Evolutionary conservation across 2,797 vertebrate species (phyloP).

Genomic region (Leuciscus waleckii): DNA sequence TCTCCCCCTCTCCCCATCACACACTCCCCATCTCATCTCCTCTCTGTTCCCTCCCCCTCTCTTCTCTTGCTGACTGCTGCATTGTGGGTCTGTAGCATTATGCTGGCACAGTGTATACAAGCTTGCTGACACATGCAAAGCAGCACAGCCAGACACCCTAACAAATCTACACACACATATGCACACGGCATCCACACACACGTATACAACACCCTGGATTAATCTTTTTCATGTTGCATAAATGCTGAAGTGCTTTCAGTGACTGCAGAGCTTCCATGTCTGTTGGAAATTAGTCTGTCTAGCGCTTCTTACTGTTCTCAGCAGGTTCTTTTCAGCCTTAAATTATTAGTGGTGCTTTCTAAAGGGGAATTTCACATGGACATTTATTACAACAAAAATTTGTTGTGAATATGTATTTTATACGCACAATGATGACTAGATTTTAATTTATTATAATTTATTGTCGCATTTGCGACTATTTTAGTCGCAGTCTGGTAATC

Average conservation of each 20-base stretch:
- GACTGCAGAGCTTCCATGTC: conserved; percentile 7
- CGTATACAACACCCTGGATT: background rate
- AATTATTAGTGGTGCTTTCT: conserved; percentile 6
- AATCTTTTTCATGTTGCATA: conserved; percentile 37
- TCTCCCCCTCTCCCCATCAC: conserved; percentile 13
- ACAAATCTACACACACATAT: conserved; percentile 47
- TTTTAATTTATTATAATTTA: too few relatives aligned
- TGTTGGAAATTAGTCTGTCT: conserved; percentile 5
- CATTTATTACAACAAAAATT: background rate
- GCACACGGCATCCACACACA: conserved; percentile 49
- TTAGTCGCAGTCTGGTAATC: too few relatives aligned
- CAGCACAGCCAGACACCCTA: conserved; percentile 51
- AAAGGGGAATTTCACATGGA: background rate
- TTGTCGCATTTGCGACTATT: too few relatives aligned
- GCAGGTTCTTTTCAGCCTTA: conserved; percentile 2
- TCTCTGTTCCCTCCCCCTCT: conserved; percentile 14
- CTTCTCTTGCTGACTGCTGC: conserved; percentile 56
- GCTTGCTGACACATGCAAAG: conserved; percentile 73
- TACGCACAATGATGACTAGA: too few relatives aligned
- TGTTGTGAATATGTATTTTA: conserved; percentile 5
- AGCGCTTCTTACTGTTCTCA: background rate
- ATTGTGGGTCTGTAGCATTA: conserved; percentile 71
- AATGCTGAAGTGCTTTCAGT: conserved; percentile 33
- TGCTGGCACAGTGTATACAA: conserved; percentile 57
- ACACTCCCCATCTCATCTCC: background rate